phyloP scores from a whole-genome alignment of 1,140 invertebrate genomes.

The Lysiphlebus fabarum region DNA sequence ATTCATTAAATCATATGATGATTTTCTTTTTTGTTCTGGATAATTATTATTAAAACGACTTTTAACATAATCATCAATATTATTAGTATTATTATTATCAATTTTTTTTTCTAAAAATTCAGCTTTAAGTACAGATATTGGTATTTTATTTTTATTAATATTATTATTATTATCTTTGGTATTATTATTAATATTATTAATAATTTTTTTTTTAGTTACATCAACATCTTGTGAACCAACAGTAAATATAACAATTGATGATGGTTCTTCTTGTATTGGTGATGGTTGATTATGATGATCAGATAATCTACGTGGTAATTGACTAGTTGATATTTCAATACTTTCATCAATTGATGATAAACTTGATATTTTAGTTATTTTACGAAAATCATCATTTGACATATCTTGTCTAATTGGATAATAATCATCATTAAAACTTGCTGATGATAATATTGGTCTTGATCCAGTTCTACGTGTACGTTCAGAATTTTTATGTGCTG shows the following conservation, averaged over 20 bases:
- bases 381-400: constrained; percentile 39
- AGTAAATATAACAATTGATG: constrained; percentile 41
- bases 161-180: constrained; percentile 25
- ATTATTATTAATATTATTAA: constrained; percentile 9
- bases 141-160: constrained; percentile 27
- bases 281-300: constrained; percentile 10
- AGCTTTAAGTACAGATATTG: constrained; percentile 32
- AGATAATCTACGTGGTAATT: constrained; percentile 23
- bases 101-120: constrained; percentile 33
- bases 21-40: constrained; percentile 31
- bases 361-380: constrained; percentile 49
- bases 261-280: constrained; percentile 13
- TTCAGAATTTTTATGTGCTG: constrained; percentile 68
- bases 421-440: constrained; percentile 45
- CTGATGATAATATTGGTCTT: constrained; percentile 52
- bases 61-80: constrained; percentile 30
- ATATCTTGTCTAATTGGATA: constrained; percentile 34
- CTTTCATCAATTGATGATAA: constrained; percentile 52
- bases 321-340: constrained; percentile 45
- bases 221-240: constrained; percentile 37
- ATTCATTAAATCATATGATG: constrained; percentile 41
- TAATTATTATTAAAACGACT: constrained; percentile 14
- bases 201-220: constrained; percentile 15
- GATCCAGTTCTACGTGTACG: constrained; percentile 66
- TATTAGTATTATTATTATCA: constrained; percentile 16